Conservation (phyloP, 2,113 vertebrate genomes). For the Alethe diademata region DNA sequence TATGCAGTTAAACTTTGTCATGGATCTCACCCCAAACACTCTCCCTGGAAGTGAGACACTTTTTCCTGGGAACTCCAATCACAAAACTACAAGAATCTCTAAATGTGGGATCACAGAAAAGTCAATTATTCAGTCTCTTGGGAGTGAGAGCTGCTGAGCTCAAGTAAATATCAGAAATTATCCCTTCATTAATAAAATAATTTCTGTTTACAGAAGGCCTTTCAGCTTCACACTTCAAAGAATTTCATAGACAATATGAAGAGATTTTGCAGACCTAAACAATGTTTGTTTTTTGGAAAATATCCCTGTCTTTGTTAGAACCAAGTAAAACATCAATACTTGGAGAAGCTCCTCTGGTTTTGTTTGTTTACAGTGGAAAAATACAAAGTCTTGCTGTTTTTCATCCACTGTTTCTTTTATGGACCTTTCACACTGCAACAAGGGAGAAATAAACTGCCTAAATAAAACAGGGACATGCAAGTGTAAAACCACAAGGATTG, state of each 20-base stretch:
- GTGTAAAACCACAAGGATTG: background rate
- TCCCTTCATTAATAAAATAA: background rate
- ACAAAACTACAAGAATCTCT: background rate
- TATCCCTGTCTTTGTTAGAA: background rate
- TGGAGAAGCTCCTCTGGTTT: background rate
- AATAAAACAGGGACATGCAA: background rate
- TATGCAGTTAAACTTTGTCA: fast-evolving
- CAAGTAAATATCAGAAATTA: background rate
- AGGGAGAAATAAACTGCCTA: background rate
- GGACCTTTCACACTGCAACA: background rate
- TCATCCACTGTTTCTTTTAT: background rate
- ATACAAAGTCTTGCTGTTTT: background rate
- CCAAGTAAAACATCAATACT: background rate
- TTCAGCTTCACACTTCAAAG: background rate
- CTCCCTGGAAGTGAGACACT: background rate
- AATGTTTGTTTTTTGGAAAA: background rate
- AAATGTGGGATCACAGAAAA: background rate
- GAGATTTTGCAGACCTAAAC: background rate
- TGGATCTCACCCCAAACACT: background rate
- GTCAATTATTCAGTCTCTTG: background rate
- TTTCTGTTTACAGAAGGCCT: background rate
- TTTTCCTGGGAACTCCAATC: background rate
- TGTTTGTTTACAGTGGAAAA: background rate
- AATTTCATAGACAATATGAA: background rate
- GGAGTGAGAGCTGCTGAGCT: background rate